phyloP scores from a whole-genome alignment of 2,113 vertebrate species.

The Piaya cayana region DNA sequence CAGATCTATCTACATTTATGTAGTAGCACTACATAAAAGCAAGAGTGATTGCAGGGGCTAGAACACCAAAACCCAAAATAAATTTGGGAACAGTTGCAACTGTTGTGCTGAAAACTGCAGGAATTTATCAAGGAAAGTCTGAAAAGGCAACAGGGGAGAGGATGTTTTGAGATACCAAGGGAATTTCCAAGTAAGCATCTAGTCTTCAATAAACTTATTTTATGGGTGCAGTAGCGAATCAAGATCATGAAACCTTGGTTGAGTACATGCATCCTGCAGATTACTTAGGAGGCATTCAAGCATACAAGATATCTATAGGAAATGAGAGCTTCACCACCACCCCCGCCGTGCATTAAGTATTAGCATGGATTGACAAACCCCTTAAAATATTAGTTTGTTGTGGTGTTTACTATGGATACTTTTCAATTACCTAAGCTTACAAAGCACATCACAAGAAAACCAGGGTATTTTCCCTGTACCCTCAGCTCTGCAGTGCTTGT shows the following conservation, averaged over 20 bases:
- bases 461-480: not conserved
- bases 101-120: not conserved
- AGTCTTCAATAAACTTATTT: not conserved
- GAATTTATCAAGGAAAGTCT: not conserved
- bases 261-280: not conserved
- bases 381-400: not conserved
- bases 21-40: not conserved
- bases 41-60: not conserved
- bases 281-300: not conserved
- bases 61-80: not conserved
- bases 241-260: not conserved
- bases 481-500: not conserved
- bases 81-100: not conserved
- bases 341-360: not conserved
- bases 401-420: not conserved
- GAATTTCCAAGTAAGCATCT: not conserved
- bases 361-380: not conserved
- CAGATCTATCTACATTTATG: not conserved
- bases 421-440: not conserved
- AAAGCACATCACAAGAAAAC: not conserved
- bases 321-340: not conserved
- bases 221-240: not conserved
- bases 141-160: not conserved
- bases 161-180: not conserved
- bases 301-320: not conserved